Percentiles rank a stretch among this genome's conserved stretches.
Evolutionary conservation across 2,888 invertebrate genomes (phyloP).

Genomic region (Drosophila barbarae): DNA sequence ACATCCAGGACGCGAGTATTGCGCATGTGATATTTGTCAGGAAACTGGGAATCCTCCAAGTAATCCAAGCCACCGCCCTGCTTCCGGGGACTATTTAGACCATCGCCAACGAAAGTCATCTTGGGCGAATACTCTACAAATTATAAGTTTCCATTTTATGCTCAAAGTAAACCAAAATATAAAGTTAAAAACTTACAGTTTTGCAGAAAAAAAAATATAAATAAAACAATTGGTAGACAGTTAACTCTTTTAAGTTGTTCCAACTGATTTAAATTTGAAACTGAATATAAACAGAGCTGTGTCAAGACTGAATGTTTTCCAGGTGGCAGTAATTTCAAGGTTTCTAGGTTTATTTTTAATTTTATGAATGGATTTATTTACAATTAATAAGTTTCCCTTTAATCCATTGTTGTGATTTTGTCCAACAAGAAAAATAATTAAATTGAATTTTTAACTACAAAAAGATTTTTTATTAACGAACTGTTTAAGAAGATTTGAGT

Average conservation of each 20-base stretch:
- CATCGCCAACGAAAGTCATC: slow-evolving; percentile 54
- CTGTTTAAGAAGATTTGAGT: neutral
- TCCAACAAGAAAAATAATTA: too few relatives aligned
- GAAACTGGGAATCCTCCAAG: slow-evolving; percentile 6
- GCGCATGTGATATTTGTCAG: slow-evolving; percentile 61
- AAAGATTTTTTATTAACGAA: neutral
- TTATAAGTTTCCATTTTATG: neutral
- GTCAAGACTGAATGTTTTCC: neutral
- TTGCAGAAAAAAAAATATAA: neutral
- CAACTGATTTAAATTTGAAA: neutral
- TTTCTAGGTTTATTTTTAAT: too few relatives aligned
- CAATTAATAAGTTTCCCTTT: too few relatives aligned
- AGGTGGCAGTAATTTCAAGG: neutral
- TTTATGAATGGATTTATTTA: too few relatives aligned
- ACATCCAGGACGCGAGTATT: slow-evolving; percentile 40
- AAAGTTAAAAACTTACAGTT: slow-evolving; percentile 2
- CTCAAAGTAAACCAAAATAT: neutral
- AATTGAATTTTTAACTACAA: neutral
- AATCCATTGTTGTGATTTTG: too few relatives aligned
- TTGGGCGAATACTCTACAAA: neutral
- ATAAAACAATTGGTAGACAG: neutral
- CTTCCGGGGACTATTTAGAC: slow-evolving; percentile 55
- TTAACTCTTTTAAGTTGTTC: neutral
- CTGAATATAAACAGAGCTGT: neutral
- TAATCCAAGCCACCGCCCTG: slow-evolving; percentile 37